A percentile compares a stretch with the other conserved stretches of the same genome.
Conservation (phyloP, 2,113 vertebrate species). For the Zapus hudsonius region DNA sequence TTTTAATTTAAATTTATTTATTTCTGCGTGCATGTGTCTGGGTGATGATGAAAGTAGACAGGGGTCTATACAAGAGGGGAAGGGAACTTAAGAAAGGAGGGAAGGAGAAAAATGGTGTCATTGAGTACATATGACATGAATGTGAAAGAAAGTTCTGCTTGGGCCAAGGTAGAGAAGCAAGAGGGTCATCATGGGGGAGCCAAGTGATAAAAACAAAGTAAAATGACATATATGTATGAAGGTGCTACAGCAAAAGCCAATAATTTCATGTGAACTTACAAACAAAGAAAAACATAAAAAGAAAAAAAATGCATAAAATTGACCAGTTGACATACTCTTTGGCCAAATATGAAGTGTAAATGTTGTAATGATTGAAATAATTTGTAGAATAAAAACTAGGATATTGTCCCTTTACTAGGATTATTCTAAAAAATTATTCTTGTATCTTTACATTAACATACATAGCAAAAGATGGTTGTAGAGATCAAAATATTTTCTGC, state of each 20-base stretch:
- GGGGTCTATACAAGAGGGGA: not conserved
- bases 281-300: not conserved
- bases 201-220: not conserved
- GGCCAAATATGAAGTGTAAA: not conserved
- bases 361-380: not conserved
- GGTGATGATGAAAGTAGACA: no score
- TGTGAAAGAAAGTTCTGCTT: not conserved
- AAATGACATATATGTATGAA: not conserved
- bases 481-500: not conserved
- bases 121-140: not conserved
- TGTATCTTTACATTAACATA: not conserved
- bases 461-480: not conserved
- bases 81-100: not conserved
- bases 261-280: not conserved
- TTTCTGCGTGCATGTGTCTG: no score
- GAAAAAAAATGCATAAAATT: not conserved
- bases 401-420: not conserved
- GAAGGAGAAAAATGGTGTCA: not conserved
- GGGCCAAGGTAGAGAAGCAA: not conserved
- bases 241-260: not conserved
- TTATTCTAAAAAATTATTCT: not conserved
- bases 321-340: not conserved
- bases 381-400: not conserved
- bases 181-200: not conserved
- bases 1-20: not conserved